Percentiles rank a stretch among this genome's conserved stretches.
Conservation (phyloP, 2,113 vertebrate genomes). For the Talpa occidentalis region DNA sequence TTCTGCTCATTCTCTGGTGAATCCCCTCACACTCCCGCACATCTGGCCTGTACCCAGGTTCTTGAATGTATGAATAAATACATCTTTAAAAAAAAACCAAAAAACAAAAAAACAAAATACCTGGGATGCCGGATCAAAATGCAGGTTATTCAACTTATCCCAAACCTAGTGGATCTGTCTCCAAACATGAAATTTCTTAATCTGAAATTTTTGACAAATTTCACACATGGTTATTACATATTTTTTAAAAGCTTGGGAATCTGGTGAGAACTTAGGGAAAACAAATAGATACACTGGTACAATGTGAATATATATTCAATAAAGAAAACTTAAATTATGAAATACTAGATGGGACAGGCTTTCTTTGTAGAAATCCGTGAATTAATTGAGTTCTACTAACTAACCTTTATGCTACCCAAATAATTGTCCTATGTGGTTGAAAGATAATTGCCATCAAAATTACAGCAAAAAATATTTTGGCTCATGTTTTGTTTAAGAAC, state of each 20-base stretch:
- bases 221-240: not conserved
- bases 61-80: too few species aligned
- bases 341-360: not conserved
- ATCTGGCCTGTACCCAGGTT: too few species aligned
- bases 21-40: too few species aligned
- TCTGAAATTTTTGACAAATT: not conserved
- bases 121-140: not conserved
- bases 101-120: too few species aligned
- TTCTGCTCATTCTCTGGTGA: too few species aligned
- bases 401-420: not conserved
- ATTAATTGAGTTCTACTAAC: not conserved
- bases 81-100: too few species aligned
- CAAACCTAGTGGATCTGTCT: not conserved
- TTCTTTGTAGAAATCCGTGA: constrained; percentile 28
- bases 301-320: not conserved
- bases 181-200: not conserved
- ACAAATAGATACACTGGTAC: not conserved
- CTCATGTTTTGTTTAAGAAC: constrained; percentile 1
- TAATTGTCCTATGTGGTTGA: not conserved
- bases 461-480: constrained; percentile 25
- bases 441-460: constrained; percentile 8
- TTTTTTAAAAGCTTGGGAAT: not conserved
- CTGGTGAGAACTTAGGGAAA: not conserved
- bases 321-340: not conserved
- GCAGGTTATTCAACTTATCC: not conserved